Percentiles rank a stretch among this genome's conserved stretches.
These are phyloP conservation scores for Schizothorax lantsangensis DNA, from an alignment of 2,797 vertebrate species.

Conservation along the genomic window DNA sequence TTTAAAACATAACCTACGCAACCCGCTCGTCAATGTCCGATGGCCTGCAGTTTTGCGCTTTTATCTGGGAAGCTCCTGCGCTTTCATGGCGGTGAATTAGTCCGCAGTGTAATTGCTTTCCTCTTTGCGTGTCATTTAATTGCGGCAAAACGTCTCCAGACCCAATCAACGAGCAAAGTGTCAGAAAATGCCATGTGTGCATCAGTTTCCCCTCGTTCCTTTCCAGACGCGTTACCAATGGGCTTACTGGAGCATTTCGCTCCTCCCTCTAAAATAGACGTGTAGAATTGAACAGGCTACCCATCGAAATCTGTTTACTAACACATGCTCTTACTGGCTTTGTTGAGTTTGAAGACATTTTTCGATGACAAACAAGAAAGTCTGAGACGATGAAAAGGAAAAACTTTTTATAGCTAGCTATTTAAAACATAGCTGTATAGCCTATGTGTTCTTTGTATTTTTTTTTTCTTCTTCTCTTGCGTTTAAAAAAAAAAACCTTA, in stretches of 20 bases:
- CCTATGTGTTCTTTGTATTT: background rate
- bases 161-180: slow-evolving; percentile 66
- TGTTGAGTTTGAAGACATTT: background rate
- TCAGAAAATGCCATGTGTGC: slow-evolving; percentile 66
- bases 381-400: background rate
- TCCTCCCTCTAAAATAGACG: slow-evolving; percentile 65
- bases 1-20: slow-evolving; percentile 64
- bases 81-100: slow-evolving; percentile 29
- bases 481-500: background rate
- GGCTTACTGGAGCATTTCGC: slow-evolving; percentile 63
- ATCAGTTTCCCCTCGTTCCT: slow-evolving; percentile 58
- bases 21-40: background rate
- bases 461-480: background rate
- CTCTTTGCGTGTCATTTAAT: slow-evolving; percentile 62
- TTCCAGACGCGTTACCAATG: slow-evolving; percentile 62
- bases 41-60: background rate
- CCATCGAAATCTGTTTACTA: slow-evolving; percentile 23
- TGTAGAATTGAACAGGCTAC: slow-evolving; percentile 33
- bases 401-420: background rate
- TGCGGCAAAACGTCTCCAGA: slow-evolving; percentile 57
- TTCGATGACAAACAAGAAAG: background rate
- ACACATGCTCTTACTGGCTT: background rate
- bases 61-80: slow-evolving; percentile 25
- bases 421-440: background rate
- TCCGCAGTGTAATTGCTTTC: slow-evolving; percentile 27